Evolutionary conservation across 2,888 invertebrate genomes (phyloP).

Genomic region (Alitta virens): DNA sequence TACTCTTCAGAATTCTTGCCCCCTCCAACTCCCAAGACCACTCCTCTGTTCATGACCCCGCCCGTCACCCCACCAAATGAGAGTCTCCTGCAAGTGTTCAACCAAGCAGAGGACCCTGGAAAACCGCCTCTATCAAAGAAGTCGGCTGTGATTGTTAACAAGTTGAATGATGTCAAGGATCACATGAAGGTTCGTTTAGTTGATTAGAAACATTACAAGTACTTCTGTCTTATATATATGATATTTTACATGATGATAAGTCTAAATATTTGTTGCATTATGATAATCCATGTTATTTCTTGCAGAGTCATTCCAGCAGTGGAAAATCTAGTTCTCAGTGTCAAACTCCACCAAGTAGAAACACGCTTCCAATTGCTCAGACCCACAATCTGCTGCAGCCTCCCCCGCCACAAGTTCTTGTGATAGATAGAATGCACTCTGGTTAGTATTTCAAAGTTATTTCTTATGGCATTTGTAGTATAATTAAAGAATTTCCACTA

Average conservation of each 20-base stretch:
- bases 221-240: too few species aligned
- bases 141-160: background rate
- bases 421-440: conserved; percentile 90
- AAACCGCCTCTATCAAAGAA: conserved; percentile 22
- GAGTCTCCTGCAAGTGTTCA: conserved; percentile 6
- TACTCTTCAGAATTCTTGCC: conserved; percentile 38
- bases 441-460: conserved; percentile 50
- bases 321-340: background rate
- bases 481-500: too few species aligned
- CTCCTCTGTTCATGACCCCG: conserved; percentile 53
- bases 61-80: conserved; percentile 48
- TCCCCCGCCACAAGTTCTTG: conserved; percentile 71
- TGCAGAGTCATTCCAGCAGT: background rate
- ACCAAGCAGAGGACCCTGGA: conserved; percentile 13
- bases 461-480: too few species aligned
- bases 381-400: conserved; percentile 74
- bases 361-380: conserved; percentile 28
- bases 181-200: too few species aligned
- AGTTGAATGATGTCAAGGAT: background rate
- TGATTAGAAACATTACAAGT: too few species aligned
- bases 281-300: too few species aligned
- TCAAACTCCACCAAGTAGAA: conserved; percentile 3
- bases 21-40: conserved; percentile 55
- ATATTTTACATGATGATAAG: too few species aligned
- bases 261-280: too few species aligned